A percentile compares a stretch with the other conserved stretches of the same genome.
phyloP scores from a whole-genome alignment of 2,888 invertebrate species.

The Andrena hattorfiana region DNA sequence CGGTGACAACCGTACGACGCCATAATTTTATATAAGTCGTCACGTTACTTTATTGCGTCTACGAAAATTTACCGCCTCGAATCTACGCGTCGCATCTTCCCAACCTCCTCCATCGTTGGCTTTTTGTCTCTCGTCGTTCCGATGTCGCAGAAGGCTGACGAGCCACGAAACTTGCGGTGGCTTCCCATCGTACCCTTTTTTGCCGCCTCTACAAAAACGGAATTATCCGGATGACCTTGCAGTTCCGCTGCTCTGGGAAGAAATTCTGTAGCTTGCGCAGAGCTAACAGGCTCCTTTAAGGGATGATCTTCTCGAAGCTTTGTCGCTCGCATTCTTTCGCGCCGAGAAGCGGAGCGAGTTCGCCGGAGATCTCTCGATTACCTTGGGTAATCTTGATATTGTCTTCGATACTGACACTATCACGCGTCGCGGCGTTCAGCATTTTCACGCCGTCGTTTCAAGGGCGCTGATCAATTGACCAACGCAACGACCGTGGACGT shows the following conservation, averaged over 20 bases:
- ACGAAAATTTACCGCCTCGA: constrained; percentile 10
- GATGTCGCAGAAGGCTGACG: not conserved
- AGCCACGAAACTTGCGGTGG: constrained; percentile 2
- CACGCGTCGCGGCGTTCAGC: not conserved
- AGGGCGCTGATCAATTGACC: constrained; percentile 40
- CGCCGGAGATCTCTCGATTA: not conserved
- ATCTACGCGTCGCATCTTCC: not conserved
- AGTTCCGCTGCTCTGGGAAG: not conserved
- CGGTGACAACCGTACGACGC: not conserved
- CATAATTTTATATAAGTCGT: not conserved
- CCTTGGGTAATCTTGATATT: not conserved
- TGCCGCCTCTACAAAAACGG: constrained; percentile 6
- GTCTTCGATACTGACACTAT: not conserved
- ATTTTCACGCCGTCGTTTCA: constrained; percentile 23
- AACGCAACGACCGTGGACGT: constrained; percentile 18
- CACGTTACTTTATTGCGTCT: constrained; percentile 1
- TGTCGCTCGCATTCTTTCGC: not conserved
- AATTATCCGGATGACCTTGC: not conserved
- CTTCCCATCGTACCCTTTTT: not conserved
- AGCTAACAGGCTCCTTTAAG: not conserved
- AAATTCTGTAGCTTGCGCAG: not conserved
- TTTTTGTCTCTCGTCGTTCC: not conserved
- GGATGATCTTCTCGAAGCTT: not conserved
- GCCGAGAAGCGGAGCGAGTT: not conserved
- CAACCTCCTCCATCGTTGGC: not conserved